Evolutionary conservation across 2,113 vertebrate species (phyloP).

Genomic region (human (Homo sapiens)): GRCh38 chr20:16111501-16112000

Average conservation of each 20-base stretch:
- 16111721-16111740: not conserved
- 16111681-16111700: not conserved
- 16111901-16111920: not conserved
- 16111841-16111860: not conserved
- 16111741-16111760: not conserved
- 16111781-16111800: not conserved
- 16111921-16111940: not conserved
- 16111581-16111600: not conserved
- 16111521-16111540: not conserved
- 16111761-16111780: not conserved
- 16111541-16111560: not conserved
- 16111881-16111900: conserved; percentile 34
- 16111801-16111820: not conserved
- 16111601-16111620: not conserved
- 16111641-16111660: not conserved
- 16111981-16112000: conserved; percentile 44
- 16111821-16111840: not conserved
- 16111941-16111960: not conserved
- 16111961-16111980: conserved; percentile 40
- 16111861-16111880: not conserved
- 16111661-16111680: too few relatives aligned
- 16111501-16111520: not conserved
- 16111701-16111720: fast-evolving
- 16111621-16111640: not conserved
- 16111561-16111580: not conserved